Base-by-base conservation (phyloP, 2,113 vertebrate genomes). In the Ivindomyrus marchei region DNA sequence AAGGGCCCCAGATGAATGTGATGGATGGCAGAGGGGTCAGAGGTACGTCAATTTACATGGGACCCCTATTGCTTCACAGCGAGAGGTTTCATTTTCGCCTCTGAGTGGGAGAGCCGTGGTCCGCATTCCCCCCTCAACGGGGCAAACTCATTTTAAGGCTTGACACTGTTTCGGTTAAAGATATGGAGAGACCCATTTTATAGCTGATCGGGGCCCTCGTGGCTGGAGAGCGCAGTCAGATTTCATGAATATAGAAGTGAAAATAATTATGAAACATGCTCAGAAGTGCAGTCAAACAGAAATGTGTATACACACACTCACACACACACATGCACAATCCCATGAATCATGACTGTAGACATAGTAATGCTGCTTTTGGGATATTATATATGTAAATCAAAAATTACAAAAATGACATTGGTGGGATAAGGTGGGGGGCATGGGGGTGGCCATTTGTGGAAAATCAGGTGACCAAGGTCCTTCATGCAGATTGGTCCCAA, bases 121-220 rank as follows among this genome's bases (percentile, higher is more conserved):
- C 17, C 2, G 27, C 27, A 15, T 77, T 90, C 47, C 9, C 47
- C 77, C 36, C 52, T 36, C 36, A 10, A 10, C 2, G 39, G 47
- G 85, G 21, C 15, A 53, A 90, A 88, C 46, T 77, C 85, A 52
- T 74, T 84, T 84, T 89, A 53, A 87, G 85, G 24, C 42, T 89
- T n/a, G 45, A 89, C 21, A 39, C 46, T 70, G 24, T 70, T 27
- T 89, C n/a, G 0, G 52, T 27, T 42, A 27, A 89, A 77, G 53
- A 70, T 74, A 89, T 9, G 27, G 53, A 90, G 31, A 24, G 4
- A 11, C 31, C 42, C 52, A 70, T 90, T 70, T 87, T 3, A 70
- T 17, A 17, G 45, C 56, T 87, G 56, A 87, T 90, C 50, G 58
- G 24, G n/a, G 62, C 85, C 47, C 84, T 50, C 21, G 8, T 36